A percentile compares a stretch with the other conserved stretches of the same genome.
These are phyloP conservation scores for Oscheius sp. DNA, from an alignment of 2,888 invertebrate species.

Conservation along the genomic window DNA sequence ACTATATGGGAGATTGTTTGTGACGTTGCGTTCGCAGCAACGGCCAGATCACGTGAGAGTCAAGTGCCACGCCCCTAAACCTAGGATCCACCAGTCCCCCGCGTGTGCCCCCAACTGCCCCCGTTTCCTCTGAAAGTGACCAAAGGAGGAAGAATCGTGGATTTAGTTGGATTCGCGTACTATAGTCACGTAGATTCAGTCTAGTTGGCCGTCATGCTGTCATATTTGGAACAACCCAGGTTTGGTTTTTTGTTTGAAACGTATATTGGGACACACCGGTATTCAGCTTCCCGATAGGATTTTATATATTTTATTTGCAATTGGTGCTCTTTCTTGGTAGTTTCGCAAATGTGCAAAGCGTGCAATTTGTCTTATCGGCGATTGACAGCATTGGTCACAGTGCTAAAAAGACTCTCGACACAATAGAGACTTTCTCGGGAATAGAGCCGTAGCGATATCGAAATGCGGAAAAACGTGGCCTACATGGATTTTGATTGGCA, in stretches of 20 bases:
- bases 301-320: not conserved
- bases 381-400: not conserved
- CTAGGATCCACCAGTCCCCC: constrained; percentile 24
- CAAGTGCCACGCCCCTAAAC: constrained; percentile 32
- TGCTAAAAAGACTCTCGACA: too few species aligned
- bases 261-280: not conserved
- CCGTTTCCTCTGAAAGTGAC: not conserved
- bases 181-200: not conserved
- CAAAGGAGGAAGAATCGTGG: not conserved
- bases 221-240: constrained; percentile 23
- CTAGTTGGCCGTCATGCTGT: constrained; percentile 3
- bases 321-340: not conserved
- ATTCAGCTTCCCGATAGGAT: not conserved
- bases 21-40: constrained; percentile 29
- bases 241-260: not conserved
- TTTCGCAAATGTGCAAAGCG: not conserved
- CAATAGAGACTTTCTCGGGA: too few species aligned
- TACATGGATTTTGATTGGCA: too few species aligned
- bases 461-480: too few species aligned
- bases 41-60: constrained; percentile 31
- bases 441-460: too few species aligned
- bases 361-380: not conserved
- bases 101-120: constrained; percentile 10
- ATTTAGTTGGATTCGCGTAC: not conserved
- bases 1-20: constrained; percentile 28